Evolutionary conservation across 1,140 invertebrate species (phyloP).

Genomic region (Rhopalosiphum padi): DNA sequence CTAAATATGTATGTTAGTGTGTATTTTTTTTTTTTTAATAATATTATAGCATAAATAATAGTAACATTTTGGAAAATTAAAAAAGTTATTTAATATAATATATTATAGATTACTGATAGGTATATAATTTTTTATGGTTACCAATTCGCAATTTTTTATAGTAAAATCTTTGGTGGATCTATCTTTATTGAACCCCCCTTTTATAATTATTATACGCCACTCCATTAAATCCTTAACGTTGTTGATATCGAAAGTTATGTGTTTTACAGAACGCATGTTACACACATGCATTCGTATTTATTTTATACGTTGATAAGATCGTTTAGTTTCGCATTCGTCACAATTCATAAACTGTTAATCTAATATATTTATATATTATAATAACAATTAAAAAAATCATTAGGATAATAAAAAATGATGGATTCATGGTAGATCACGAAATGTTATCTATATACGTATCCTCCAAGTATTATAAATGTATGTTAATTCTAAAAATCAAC

Average conservation of each 20-base stretch:
- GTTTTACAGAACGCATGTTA: background rate
- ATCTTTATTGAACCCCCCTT: no score
- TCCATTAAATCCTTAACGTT: no score
- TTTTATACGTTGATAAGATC: no score
- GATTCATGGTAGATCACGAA: background rate
- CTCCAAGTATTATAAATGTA: background rate
- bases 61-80: background rate
- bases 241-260: background rate
- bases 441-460: no score
- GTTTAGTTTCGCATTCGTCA: background rate
- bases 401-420: background rate
- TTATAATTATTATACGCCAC: no score
- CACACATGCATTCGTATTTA: no score
- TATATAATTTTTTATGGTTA: background rate
- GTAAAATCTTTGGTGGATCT: no score
- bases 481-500: background rate
- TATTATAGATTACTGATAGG: background rate
- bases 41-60: background rate
- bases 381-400: no score
- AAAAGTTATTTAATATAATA: background rate
- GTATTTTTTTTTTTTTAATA: background rate
- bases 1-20: no score
- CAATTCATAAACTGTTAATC: background rate
- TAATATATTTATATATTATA: no score
- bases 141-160: background rate